Conservation (phyloP, 2,797 vertebrate genomes). For the Toxotes lorentzi region DNA sequence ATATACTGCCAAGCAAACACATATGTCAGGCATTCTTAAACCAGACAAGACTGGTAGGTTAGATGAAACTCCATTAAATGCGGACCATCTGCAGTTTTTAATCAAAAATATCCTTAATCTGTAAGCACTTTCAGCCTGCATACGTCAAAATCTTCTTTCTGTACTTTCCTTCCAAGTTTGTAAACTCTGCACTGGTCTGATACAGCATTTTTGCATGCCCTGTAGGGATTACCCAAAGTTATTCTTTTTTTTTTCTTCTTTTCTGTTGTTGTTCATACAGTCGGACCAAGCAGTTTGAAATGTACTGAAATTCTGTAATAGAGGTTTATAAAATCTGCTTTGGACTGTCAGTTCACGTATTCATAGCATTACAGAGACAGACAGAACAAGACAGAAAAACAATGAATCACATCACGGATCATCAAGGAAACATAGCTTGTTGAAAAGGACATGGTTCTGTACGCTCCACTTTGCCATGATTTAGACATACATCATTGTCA, state of each 20-base stretch:
- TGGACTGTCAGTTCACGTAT: background rate
- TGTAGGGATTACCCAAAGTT: background rate
- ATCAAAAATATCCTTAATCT: conserved; percentile 11
- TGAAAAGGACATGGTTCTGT: background rate
- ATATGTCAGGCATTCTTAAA: background rate
- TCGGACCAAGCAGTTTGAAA: background rate
- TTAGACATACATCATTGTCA: background rate
- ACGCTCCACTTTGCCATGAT: background rate
- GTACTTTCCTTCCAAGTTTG: background rate
- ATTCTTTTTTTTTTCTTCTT: background rate
- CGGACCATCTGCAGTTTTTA: background rate
- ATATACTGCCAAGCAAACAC: background rate
- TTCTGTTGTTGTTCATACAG: background rate
- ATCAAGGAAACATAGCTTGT: background rate
- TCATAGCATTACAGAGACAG: background rate
- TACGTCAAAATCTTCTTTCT: conserved; percentile 7
- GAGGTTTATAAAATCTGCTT: background rate
- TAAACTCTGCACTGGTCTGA: conserved; percentile 21
- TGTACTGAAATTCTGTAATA: background rate
- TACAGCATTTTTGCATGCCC: background rate
- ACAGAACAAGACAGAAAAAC: background rate
- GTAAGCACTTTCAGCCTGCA: conserved; percentile 17
- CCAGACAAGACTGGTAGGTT: background rate
- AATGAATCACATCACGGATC: background rate
- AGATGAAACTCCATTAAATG: background rate